Evolutionary conservation across 1,140 invertebrate genomes (phyloP).

Genomic region (Druon quercuslanigerum): DNA sequence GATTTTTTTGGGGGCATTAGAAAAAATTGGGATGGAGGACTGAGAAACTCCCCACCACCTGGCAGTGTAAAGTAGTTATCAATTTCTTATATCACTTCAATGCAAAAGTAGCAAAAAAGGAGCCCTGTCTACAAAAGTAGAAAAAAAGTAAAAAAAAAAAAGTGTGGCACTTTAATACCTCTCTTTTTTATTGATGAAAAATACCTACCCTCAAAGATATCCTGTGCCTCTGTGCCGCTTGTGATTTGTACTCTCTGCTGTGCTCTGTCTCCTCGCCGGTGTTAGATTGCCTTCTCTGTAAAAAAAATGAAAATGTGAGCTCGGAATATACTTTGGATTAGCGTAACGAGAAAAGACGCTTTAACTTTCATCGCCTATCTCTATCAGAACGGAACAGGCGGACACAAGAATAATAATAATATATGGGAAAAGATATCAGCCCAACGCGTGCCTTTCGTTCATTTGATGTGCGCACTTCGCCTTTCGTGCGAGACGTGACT

Average conservation of each 20-base stretch:
- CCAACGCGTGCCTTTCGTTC: background rate
- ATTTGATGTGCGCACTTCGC: conserved; percentile 7
- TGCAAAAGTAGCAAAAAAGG: too few relatives aligned
- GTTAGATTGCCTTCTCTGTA: conserved; percentile 67
- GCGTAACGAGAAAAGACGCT: conserved; percentile 41
- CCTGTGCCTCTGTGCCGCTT: conserved; percentile 63
- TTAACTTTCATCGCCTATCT: conserved; percentile 67
- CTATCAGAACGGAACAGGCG: conserved; percentile 68
- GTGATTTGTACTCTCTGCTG: conserved; percentile 61
- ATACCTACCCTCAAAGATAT: conserved; percentile 68
- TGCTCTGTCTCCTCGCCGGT: conserved; percentile 64
- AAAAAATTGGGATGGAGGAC: too few relatives aligned
- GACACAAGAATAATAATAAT: conserved; percentile 13
- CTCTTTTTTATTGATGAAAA: background rate
- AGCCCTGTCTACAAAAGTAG: too few relatives aligned
- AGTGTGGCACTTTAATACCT: too few relatives aligned
- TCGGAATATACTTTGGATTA: background rate
- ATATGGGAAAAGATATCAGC: conserved; percentile 14
- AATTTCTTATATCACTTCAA: too few relatives aligned
- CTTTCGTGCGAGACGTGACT: background rate
- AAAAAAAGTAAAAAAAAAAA: too few relatives aligned
- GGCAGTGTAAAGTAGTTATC: too few relatives aligned
- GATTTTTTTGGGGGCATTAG: too few relatives aligned
- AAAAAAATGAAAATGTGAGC: conserved; percentile 48
- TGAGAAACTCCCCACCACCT: too few relatives aligned